phyloP scores from a whole-genome alignment of 2,113 vertebrate species.

The Rana temporaria region DNA sequence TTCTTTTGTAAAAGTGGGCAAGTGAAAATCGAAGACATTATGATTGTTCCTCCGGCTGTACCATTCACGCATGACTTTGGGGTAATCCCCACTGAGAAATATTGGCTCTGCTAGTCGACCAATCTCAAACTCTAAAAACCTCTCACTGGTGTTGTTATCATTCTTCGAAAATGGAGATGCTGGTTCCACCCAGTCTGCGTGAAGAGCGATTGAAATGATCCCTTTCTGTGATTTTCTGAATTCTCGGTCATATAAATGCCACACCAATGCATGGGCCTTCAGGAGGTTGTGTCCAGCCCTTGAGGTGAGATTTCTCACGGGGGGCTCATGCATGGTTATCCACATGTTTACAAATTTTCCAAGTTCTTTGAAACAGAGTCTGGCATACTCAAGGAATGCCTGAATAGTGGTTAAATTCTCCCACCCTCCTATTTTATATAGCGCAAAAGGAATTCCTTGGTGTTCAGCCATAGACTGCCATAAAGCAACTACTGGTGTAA shows the following conservation, averaged over 20 bases:
- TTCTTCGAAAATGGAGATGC: constrained; percentile 87
- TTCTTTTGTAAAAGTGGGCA: constrained; percentile 88
- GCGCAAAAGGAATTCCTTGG: constrained; percentile 80
- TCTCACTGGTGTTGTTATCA: constrained; percentile 83
- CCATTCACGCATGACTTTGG: constrained; percentile 87
- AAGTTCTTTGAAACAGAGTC: constrained; percentile 85
- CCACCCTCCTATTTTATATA: constrained; percentile 84
- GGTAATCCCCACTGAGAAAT: constrained; percentile 92
- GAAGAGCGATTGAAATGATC: constrained; percentile 86
- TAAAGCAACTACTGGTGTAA: constrained; percentile 90
- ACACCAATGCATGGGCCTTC: constrained; percentile 86
- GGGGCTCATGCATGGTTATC: constrained; percentile 92
- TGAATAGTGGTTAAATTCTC: constrained; percentile 79
- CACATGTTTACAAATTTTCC: constrained; percentile 87
- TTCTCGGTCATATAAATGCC: constrained; percentile 84
- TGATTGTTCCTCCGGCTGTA: constrained; percentile 77
- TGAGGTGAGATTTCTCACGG: constrained; percentile 82
- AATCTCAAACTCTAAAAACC: constrained; percentile 86
- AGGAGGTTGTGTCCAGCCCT: constrained; percentile 86
- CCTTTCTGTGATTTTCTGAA: constrained; percentile 86
- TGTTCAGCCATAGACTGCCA: constrained; percentile 82
- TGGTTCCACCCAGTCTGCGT: constrained; percentile 93
- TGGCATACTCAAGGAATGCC: constrained; percentile 87
- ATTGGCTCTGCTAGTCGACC: constrained; percentile 95
- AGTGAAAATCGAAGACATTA: constrained; percentile 75